Evolutionary conservation across 2,113 vertebrate genomes (phyloP).

Genomic region (Cromileptes altivelis): DNA sequence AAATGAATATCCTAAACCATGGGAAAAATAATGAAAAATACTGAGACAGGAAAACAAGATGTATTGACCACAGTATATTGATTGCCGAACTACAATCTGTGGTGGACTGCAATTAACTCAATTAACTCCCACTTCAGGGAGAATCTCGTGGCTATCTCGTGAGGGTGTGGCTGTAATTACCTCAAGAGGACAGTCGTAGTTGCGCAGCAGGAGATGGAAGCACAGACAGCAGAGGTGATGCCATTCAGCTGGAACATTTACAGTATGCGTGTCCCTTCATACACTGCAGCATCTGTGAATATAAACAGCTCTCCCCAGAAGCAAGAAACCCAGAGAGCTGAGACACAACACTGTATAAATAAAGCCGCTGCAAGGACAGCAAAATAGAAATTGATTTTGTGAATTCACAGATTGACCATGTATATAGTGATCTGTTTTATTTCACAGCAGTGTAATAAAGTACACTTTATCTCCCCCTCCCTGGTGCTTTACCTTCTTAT

Average conservation of each 20-base stretch:
- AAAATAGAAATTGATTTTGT: constrained; percentile 1
- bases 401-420: not conserved
- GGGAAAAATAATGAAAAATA: not conserved
- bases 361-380: not conserved
- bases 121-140: constrained; percentile 15
- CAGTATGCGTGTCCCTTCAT: constrained; percentile 19
- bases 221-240: not conserved
- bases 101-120: constrained; percentile 31
- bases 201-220: constrained; percentile 11
- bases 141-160: constrained; percentile 13
- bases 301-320: constrained; percentile 33
- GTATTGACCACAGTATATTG: not conserved
- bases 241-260: constrained; percentile 36
- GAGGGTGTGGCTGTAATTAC: constrained; percentile 37
- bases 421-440: not conserved
- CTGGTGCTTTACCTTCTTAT: not conserved
- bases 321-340: constrained; percentile 12
- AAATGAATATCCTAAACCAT: not conserved
- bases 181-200: constrained; percentile 33
- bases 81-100: not conserved
- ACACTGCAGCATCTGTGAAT: constrained; percentile 48
- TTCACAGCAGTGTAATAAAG: not conserved
- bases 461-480: not conserved
- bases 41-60: not conserved
- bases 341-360: constrained; percentile 1